Base-by-base conservation (phyloP, 2,113 vertebrate genomes). In the Pollimyrus isidori region DNA sequence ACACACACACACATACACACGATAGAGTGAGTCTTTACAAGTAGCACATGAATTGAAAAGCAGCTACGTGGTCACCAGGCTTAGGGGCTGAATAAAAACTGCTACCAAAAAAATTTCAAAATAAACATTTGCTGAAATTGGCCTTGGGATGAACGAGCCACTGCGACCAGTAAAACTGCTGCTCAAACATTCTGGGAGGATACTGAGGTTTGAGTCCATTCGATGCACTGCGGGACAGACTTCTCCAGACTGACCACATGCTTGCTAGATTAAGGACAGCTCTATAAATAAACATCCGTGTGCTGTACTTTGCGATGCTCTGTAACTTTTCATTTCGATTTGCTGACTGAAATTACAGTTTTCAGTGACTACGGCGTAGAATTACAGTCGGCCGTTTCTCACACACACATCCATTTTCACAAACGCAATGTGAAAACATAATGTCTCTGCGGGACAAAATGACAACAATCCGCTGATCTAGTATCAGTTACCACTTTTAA, bases 281-380 rank as follows among this genome's bases (percentile, higher is more conserved):
- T n/a, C 87, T 88, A 88, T 69, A 88, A 69, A 88, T 69, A 88
- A 1, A n/a, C 56, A 45, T 30, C 39, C 19, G 5, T 26, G 39
- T 30, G 45, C 56, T 23, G 52, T 45, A 45, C 39, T 62, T 56
- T 58, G 62, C 26, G 15, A 23, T 35, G 56, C 48, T 56, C 17
- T 87, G 26, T 30, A 46, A 48, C 86, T 87, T 56, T 39, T 58
- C 84, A 86, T 86, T 86, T 86, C n/a, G 35, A 58, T 42, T 39
- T 11, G 19, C 56, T 11, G 39, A 46, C 58, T 26, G 86, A 88
- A 65, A 86, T 45, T 46, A n/a, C 50, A 35, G 87, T 69, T 62
- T 45, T 45, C 39, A 30, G 19, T 2, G 58, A 46, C 58, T 65
- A 6, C 45, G 48, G 15, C 5, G 19, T 87, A 87, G 86, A 58